Evolutionary conservation across 2,113 vertebrate species (phyloP).

Genomic region (Mus musculus): DNA sequence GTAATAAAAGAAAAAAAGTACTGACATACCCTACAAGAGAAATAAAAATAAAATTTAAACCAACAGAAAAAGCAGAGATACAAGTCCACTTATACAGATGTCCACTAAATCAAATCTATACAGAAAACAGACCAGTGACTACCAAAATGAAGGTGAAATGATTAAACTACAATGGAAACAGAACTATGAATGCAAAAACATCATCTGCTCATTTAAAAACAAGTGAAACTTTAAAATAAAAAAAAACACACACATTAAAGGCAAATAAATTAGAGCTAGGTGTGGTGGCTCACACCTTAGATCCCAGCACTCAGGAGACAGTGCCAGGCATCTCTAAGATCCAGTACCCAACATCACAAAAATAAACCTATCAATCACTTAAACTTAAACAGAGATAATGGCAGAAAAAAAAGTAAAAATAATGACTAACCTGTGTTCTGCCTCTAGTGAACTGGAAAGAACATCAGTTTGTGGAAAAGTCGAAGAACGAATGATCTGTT

Average conservation of each 20-base stretch:
- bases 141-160: background rate
- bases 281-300: background rate
- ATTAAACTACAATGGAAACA: background rate
- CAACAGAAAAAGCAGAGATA: background rate
- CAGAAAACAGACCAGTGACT: background rate
- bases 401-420: background rate
- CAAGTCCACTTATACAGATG: background rate
- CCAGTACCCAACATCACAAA: background rate
- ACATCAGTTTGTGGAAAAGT: conserved; percentile 86
- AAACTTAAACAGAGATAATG: background rate
- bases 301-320: background rate
- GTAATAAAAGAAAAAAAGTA: background rate
- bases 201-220: background rate
- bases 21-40: background rate
- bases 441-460: conserved; percentile 91
- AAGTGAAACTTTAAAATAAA: background rate
- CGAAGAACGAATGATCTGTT: conserved; percentile 85
- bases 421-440: conserved; percentile 88
- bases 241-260: background rate
- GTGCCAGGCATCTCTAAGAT: background rate
- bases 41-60: conserved; percentile 5
- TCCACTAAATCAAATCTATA: background rate
- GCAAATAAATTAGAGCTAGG: background rate
- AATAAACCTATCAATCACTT: background rate
- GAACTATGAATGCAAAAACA: background rate